Evolutionary conservation across 2,113 vertebrate species (phyloP), one percentile per base, ranked within the genome.

Genomic region (Dipodomys spectabilis): DNA sequence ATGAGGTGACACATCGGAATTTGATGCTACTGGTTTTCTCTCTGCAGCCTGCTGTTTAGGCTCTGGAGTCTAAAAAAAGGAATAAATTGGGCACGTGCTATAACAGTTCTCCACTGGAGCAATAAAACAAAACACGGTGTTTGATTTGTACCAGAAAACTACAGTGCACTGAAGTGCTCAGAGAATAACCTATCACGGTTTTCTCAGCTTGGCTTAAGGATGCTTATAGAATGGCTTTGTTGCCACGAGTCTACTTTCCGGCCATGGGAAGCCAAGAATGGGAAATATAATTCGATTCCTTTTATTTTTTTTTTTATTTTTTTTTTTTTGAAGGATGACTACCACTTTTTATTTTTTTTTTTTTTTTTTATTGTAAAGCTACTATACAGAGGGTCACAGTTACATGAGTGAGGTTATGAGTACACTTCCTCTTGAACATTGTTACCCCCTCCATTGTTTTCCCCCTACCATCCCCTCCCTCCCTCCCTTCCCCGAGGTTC

Each of bases 1-100:
- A 75, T 91, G 71, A 90, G 80, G 73, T 79, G 72, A 82, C 81
- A 80, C 27, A 39, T 74, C 0, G 23, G 93, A 91, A 95, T 62
- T 82, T 91, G 91, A 7, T 65, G 77, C 89, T 64, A 32, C n/a
- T 1, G 1, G 12, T 69, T 80, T 93, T 86, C 91, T 39, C 83
- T 73, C 84, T 67, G 45, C 57, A 53, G 62, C 77, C 83, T 49
- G 64, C 67, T 57, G 15, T 19, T 81, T 4, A 44, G 44, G 65
- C 80, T 94, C 88, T 45, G 15, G 83, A 92, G 87, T 4, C 12
- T 11, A 18, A 12, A n/a, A 75, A n/a, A 93, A 79, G 45, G 75
- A 88, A 71, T 45, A 68, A 30, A 72, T 6, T 23, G 2, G 83
- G 2, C 67, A 9, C 12, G 2, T 44, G 20, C 28, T 65, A 6